phyloP scores from a whole-genome alignment of 2,797 vertebrate species.

The Sebastes oblongus region DNA sequence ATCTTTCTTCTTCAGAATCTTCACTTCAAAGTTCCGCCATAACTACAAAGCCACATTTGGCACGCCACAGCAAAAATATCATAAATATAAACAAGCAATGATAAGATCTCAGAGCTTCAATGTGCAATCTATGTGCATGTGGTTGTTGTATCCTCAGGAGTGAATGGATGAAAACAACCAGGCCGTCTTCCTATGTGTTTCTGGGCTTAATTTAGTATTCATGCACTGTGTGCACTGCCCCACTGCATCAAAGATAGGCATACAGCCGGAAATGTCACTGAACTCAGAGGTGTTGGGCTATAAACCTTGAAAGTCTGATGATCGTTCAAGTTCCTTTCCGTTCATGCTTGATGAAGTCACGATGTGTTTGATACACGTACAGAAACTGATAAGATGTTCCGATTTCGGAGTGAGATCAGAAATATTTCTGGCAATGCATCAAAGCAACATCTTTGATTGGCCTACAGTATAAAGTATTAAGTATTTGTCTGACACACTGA shows the following conservation, averaged over 20 bases:
- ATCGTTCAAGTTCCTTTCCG: neutral
- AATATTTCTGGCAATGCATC: conserved; percentile 11
- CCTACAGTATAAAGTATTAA: conserved; percentile 19
- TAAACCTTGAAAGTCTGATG: conserved; percentile 1
- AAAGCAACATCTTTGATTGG: conserved; percentile 29
- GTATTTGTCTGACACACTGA: conserved; percentile 15
- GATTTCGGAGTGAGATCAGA: neutral
- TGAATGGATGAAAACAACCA: neutral
- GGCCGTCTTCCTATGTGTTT: neutral
- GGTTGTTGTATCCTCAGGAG: neutral
- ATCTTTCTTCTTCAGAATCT: neutral
- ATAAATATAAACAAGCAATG: conserved; percentile 9
- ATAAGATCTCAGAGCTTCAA: neutral
- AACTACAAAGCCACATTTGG: neutral
- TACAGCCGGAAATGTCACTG: conserved; percentile 34
- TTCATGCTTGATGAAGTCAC: neutral
- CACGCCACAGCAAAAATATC: neutral
- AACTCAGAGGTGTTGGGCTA: conserved; percentile 13
- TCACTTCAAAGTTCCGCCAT: neutral
- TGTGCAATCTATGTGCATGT: neutral
- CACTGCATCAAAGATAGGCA: conserved; percentile 25
- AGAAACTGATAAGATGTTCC: neutral
- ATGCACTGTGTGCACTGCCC: conserved; percentile 2
- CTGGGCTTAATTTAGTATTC: conserved; percentile 22
- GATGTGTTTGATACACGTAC: neutral